Evolutionary conservation across 2,113 vertebrate species (phyloP), one percentile per base, ranked within the genome.

Genomic region (Macaca mulatta): DNA sequence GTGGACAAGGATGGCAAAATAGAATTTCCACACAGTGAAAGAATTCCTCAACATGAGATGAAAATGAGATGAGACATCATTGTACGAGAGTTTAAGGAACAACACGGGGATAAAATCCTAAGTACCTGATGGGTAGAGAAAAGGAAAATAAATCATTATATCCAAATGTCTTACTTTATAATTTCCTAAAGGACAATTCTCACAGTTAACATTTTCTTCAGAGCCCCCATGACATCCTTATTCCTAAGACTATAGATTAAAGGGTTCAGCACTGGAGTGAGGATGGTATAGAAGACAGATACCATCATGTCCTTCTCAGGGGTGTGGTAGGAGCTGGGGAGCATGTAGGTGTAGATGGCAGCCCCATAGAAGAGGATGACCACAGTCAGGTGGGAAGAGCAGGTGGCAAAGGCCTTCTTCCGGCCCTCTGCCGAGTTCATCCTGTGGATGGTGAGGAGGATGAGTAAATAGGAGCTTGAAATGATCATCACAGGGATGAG

Each of bases 171-270:
- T 59, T 52, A 91, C 9, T 67, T 95, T 23, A 45, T 0, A 50
- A 1, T 72, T 81, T 64, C 52, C 57, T 72, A 18, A 95, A 32
- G 78, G 14, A 59, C 20, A 8, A 79, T 12, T 55, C 11, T 30
- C 13, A 82, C 30, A 10, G 13, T 93, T 12, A 78, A 57, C 40
- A 81, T 10, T 93, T 91, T 97, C 61, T 59, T 96, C 57, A 97
- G 55, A 79, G 94, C 90, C 8, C 20, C 61, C 23, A n/a, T 83
- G 52, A 98, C 93, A 86, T 90, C 93, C 16, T 96, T 97, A 59
- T 98, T 98, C 48, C 96, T 79, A 2, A 97, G 9, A 87, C 97
- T 97, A 8, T 98, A 98, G 59, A 97, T 97, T 6, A 97, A 48
- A 40, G 96, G 96, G 13, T 94, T 96, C 7, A 96, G 59, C 23